Conservation (phyloP, 2,797 vertebrate genomes). For the Aldrovandia affinis region DNA sequence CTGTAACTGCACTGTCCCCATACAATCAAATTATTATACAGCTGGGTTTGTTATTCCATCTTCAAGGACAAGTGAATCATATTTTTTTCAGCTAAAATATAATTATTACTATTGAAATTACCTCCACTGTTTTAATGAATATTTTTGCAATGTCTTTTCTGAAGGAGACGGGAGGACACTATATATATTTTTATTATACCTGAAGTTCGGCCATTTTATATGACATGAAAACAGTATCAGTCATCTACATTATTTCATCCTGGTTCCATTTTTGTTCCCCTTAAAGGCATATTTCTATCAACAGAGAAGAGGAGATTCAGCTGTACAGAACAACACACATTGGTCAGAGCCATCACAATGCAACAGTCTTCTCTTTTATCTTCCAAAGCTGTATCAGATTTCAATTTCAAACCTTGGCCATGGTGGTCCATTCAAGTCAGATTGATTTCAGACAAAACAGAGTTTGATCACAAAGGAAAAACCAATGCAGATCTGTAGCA, state of each 20-base stretch:
- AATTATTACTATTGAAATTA: neutral
- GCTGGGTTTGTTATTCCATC: neutral
- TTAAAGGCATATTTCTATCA: too few species aligned
- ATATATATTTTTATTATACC: neutral
- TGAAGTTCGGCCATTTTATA: neutral
- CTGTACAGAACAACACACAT: neutral
- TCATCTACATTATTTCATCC: neutral
- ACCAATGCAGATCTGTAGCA: neutral
- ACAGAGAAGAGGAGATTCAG: neutral
- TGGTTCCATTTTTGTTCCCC: too few species aligned
- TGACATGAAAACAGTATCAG: neutral
- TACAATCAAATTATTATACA: neutral
- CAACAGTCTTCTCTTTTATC: neutral
- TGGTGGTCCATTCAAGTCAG: neutral
- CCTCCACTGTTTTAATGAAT: too few species aligned
- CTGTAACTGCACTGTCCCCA: neutral
- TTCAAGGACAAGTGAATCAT: neutral
- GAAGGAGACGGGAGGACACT: neutral
- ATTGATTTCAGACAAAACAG: neutral
- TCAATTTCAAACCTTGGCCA: neutral
- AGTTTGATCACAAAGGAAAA: neutral
- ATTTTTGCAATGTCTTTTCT: neutral
- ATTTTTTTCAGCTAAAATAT: neutral
- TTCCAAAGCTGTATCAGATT: neutral
- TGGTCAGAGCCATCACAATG: neutral